A percentile compares a stretch with the other conserved stretches of the same genome.
These are phyloP conservation scores for Malurus alboscapulatus DNA, from an alignment of 2,113 vertebrate species.

Conservation along the genomic window DNA sequence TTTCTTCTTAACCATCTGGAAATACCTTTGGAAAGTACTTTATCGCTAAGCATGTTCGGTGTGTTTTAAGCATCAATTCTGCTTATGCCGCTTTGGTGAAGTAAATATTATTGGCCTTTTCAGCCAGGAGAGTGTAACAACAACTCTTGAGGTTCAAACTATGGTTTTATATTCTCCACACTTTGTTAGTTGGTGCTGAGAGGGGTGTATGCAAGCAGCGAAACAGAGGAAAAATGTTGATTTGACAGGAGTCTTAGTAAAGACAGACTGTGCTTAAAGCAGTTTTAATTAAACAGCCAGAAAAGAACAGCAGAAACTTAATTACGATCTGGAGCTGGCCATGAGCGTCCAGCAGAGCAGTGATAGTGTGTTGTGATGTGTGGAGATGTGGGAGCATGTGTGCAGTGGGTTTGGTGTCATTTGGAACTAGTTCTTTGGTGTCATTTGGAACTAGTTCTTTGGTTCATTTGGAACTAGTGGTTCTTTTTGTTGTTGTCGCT, in stretches of 20 bases:
- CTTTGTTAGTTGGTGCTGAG: neutral
- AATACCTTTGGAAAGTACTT: neutral
- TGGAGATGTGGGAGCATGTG: constrained; percentile 1
- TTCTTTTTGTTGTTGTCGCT: neutral
- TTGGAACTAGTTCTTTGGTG: neutral
- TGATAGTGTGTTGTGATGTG: neutral
- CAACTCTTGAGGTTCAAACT: neutral
- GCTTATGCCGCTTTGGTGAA: neutral
- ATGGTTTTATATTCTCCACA: neutral
- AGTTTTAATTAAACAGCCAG: constrained; percentile 53
- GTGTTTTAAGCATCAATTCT: neutral
- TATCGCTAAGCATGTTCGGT: accelerated
- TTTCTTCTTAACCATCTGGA: neutral
- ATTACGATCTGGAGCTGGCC: neutral
- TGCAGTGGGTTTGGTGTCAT: neutral
- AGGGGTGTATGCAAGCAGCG: neutral
- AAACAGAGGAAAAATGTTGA: neutral
- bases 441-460: neutral
- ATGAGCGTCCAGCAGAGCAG: constrained; percentile 8
- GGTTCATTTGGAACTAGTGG: neutral
- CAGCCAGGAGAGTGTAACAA: neutral
- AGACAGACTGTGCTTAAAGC: neutral
- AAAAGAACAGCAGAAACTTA: constrained; percentile 42
- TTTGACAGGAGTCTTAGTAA: constrained; percentile 7
- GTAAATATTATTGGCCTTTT: constrained; percentile 22